These are phyloP conservation scores for Ardeotis arabs DNA, from an alignment of 2,113 vertebrate genomes.

Conservation along the genomic window DNA sequence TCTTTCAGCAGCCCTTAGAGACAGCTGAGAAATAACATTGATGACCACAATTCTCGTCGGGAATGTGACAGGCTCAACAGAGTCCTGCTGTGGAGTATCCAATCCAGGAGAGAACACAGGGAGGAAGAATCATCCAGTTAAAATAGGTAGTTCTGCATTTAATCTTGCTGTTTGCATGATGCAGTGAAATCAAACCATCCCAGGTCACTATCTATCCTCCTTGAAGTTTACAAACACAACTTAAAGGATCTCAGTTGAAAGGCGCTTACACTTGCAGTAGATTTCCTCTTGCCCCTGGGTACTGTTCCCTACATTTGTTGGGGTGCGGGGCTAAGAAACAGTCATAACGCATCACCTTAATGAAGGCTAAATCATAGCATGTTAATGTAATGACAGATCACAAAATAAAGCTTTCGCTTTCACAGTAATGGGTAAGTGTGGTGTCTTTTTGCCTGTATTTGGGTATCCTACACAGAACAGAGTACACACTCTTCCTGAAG, in stretches of 20 bases:
- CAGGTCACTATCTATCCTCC: background rate
- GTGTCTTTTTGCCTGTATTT: background rate
- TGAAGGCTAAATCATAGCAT: background rate
- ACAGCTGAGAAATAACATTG: background rate
- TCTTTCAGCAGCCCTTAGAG: background rate
- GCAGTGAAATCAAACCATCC: background rate
- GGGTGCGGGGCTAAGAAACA: background rate
- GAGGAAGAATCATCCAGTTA: background rate
- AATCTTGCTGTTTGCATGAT: background rate
- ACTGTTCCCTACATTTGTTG: background rate
- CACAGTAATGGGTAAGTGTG: background rate
- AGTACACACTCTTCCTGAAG: background rate
- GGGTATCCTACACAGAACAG: fast-evolving
- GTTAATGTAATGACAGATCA: background rate
- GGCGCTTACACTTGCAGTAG: background rate
- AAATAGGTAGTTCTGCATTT: background rate
- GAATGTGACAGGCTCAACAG: fast-evolving
- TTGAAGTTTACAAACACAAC: background rate
- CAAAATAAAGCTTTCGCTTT: conserved; percentile 48
- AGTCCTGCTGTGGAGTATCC: background rate
- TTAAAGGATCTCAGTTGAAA: background rate
- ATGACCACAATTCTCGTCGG: background rate
- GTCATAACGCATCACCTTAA: fast-evolving
- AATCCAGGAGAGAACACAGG: background rate
- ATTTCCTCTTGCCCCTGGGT: background rate